Base-by-base conservation (phyloP, 2,797 vertebrate genomes). In the Dipus sagitta region DNA sequence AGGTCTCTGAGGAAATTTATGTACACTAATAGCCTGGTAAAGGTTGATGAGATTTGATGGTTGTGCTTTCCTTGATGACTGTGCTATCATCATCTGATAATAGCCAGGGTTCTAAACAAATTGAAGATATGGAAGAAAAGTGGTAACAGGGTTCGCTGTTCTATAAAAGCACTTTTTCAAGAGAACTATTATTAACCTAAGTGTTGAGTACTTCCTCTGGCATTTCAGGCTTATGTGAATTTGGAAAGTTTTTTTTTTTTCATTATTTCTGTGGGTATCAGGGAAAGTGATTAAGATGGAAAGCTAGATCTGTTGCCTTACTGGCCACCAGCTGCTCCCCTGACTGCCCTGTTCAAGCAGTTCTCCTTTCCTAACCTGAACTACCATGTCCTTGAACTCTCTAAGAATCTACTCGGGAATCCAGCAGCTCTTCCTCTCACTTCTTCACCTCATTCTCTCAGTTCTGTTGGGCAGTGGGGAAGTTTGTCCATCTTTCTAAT, bases 101-200 rank as follows among this genome's bases (percentile, higher is more conserved):
- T 78, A 42, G 58, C 26, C 18, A 79, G n/a, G n/a, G n/a, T 83
- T 96, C 94, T 91, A 84, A 92, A 85, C 17, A 96, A 81, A 87
- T 52, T 76, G 68, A 88, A n/a, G 42, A 14, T 38, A 28, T 38
- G 38, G 67, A 34, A 34, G 21, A 52, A 23, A 42, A 86, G 93
- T 58, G 26, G 38, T 93, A 26, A 72, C 68, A 14, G 0, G 26
- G 20, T 87, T 84, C 75, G 54, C 47, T 77, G 18, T 90, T 71
- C 60, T 65, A 24, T 68, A 38, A 93, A 90, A 85, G 58, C 11
- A 52, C 30, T 14, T 84, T 85, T 92, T 62, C 12, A 67, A 81
- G 28, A 72, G 20, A 64, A 77, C 14, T 82, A 24, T 79, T 42
- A 88, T n/a, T 4, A 1, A 4, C 1, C 0, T 67, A 88, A 90